Base-by-base conservation (phyloP, 2,797 vertebrate genomes). In the Rhinella marina region DNA sequence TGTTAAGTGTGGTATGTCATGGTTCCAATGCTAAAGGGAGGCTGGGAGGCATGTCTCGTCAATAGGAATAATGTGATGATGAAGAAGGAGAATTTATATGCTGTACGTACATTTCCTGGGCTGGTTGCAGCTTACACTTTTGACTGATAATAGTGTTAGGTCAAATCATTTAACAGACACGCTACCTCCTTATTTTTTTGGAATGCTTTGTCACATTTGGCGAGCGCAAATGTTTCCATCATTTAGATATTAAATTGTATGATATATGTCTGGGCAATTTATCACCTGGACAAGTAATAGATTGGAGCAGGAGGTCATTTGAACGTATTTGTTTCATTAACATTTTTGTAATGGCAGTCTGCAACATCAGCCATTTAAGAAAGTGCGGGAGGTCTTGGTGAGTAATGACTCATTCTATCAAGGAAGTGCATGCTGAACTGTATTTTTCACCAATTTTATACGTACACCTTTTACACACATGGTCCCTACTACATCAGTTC, bases 1-100 rank as follows among this genome's bases (percentile, higher is more conserved):
- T 95, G 94, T 96, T 95, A 95, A 96, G 91, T 93, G 91, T 94
- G 95, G 95, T 94, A 96, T 96, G 95, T 93, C 92, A 93, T 86
- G 89, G 91, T 91, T 95, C 92, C 92, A 85, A 88, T 93, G 94
- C 91, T 90, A 91, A 92, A 92, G 88, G 94, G 92, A 93, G 90
- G 92, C 92, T 93, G 93, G 92, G 83, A 92, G 90, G 90, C 90
- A 88, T 86, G 89, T 91, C 92, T 93, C 91, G 92, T 92, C 66
- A 5, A 85, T 54, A 0, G 23, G 90, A 91, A 90, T 90, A 90
- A 90, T 89, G 87, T 90, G 91, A 93, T 90, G 92, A 93, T 92
- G 92, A 92, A 89, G 88, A 86, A 91, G 91, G 88, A 91, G 91
- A 92, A 93, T 92, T 90, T 81, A 80, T 70, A 92, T 89, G 81